phyloP scores from a whole-genome alignment of 2,797 vertebrate species.

The Arctocebus calabarensis region DNA sequence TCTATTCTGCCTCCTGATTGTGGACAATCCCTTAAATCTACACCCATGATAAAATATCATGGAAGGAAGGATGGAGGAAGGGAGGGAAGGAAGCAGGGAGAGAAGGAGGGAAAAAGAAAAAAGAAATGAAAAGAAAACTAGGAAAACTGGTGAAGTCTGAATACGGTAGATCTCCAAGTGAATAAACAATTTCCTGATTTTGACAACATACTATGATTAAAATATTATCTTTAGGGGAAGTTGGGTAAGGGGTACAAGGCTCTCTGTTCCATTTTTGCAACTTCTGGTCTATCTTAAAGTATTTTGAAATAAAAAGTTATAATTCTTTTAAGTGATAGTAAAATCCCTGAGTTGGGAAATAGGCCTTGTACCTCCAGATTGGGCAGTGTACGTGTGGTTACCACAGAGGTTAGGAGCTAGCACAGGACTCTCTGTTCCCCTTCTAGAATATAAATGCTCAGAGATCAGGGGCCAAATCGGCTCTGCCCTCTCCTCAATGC shows the following conservation, averaged over 20 bases:
- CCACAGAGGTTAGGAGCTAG: background rate
- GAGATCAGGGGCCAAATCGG: background rate
- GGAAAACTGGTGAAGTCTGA: background rate
- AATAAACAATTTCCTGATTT: background rate
- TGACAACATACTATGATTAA: background rate
- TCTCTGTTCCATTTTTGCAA: background rate
- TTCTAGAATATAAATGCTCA: background rate
- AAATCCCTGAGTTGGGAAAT: background rate
- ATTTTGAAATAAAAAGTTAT: background rate
- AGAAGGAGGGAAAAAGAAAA: background rate
- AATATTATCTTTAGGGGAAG: background rate
- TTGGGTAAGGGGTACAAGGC: background rate
- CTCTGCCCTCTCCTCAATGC: background rate
- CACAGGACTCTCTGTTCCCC: background rate
- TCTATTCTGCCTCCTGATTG: background rate
- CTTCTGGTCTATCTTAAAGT: constrained; percentile 7
- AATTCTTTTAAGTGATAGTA: background rate
- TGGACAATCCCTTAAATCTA: background rate
- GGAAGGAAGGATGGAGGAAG: rapidly evolving
- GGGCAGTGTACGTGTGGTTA: background rate
- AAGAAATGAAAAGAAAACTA: background rate
- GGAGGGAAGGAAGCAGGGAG: rapidly evolving
- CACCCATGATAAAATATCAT: background rate
- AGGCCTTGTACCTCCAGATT: background rate
- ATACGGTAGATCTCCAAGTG: background rate